phyloP scores from a whole-genome alignment of 2,113 vertebrate species.

The Antigone vipio region DNA sequence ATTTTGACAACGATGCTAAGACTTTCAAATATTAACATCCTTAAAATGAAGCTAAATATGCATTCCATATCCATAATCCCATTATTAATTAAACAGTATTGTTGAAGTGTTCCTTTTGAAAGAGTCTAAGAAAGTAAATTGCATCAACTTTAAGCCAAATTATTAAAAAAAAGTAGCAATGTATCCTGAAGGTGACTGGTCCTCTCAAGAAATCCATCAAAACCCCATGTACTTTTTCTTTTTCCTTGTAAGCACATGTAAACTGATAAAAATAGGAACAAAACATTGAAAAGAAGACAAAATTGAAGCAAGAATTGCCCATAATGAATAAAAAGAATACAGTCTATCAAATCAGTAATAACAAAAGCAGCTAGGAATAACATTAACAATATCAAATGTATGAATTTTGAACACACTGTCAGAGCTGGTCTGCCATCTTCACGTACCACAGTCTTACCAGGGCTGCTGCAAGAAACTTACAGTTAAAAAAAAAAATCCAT shows the following conservation, averaged over 20 bases:
- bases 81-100: neutral
- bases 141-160: neutral
- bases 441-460: neutral
- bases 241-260: neutral
- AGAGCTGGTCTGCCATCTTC: neutral
- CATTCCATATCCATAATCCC: neutral
- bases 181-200: neutral
- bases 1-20: neutral
- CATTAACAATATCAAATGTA: neutral
- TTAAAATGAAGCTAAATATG: neutral
- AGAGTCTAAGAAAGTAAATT: neutral
- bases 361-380: neutral
- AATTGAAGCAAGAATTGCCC: neutral
- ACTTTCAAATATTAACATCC: neutral
- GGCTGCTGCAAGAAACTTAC: neutral
- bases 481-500: neutral
- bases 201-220: neutral
- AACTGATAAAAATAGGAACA: neutral
- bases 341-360: neutral
- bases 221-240: neutral
- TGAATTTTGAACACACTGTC: neutral
- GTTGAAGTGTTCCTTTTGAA: neutral
- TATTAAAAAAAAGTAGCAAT: neutral
- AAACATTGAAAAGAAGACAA: neutral
- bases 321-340: neutral